These are phyloP conservation scores for Tenthredo scrophulariae DNA, from an alignment of 2,888 invertebrate genomes.

Conservation along the genomic window DNA sequence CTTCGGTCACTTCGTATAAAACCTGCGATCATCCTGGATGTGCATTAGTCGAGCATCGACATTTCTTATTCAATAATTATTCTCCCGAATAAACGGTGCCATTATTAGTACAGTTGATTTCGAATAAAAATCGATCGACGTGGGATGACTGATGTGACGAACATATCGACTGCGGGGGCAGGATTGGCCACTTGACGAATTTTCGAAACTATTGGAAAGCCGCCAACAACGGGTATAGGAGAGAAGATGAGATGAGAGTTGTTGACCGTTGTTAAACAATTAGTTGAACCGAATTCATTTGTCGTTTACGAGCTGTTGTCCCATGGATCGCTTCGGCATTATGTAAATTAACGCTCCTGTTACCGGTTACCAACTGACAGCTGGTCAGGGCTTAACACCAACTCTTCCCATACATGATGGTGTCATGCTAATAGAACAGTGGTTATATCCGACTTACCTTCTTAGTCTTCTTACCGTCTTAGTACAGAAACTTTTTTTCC, in stretches of 20 bases:
- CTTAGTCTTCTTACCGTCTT: too few species aligned
- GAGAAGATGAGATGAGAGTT: not conserved
- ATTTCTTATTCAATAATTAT: not conserved
- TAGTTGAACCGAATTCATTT: constrained; percentile 44
- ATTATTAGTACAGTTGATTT: not conserved
- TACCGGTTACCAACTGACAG: constrained; percentile 36
- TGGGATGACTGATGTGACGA: not conserved
- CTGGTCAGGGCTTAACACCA: constrained; percentile 39
- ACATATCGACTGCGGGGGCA: not conserved
- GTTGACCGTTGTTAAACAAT: constrained; percentile 44
- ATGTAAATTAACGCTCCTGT: constrained; percentile 34
- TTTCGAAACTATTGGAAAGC: constrained; percentile 16
- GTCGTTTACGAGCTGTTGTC: constrained; percentile 34
- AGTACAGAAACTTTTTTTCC: not conserved
- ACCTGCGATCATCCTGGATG: not conserved
- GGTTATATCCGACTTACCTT: not conserved
- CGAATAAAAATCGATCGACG: not conserved
- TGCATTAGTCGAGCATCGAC: not conserved
- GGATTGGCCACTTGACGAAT: constrained; percentile 16
- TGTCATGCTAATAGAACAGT: not conserved
- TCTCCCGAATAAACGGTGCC: not conserved
- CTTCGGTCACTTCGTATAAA: not conserved
- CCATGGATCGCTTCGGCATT: constrained; percentile 40
- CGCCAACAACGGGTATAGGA: not conserved
- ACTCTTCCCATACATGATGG: not conserved